Evolutionary conservation across 1,140 invertebrate species (phyloP).

Genomic region (Delia radicum): DNA sequence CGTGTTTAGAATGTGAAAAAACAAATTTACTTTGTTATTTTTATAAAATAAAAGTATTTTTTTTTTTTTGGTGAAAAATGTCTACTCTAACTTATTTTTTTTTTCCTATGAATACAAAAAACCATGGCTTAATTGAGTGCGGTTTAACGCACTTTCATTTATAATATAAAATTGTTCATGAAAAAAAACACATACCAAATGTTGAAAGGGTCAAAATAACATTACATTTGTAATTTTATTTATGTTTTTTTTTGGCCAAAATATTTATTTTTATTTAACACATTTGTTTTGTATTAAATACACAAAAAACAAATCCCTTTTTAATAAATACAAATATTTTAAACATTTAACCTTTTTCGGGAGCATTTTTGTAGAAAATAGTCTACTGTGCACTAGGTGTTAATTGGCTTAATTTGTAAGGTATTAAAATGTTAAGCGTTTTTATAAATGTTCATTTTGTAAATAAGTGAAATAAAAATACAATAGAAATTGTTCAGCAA

Average conservation of each 20-base stretch:
- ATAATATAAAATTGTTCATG: not conserved
- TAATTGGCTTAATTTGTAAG: slow-evolving; percentile 15
- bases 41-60: not conserved
- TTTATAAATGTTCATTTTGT: too few relatives aligned
- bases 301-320: not conserved
- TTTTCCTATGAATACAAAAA: not conserved
- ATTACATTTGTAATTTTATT: not conserved
- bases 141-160: slow-evolving; percentile 12
- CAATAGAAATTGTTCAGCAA: too few relatives aligned
- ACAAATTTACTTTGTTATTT: not conserved
- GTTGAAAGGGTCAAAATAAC: slow-evolving; percentile 6
- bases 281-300: not conserved
- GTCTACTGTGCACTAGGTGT: not conserved
- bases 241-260: not conserved
- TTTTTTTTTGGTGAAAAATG: not conserved
- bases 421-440: too few relatives aligned
- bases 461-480: too few relatives aligned
- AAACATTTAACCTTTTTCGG: not conserved
- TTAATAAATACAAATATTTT: slow-evolving; percentile 21
- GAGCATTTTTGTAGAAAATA: not conserved
- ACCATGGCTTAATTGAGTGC: slow-evolving; percentile 10
- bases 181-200: not conserved
- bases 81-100: not conserved
- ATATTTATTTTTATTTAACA: not conserved
- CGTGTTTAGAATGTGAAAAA: too few relatives aligned